phyloP scores from a whole-genome alignment of 2,888 invertebrate genomes.

The Netelia fuscicornis region DNA sequence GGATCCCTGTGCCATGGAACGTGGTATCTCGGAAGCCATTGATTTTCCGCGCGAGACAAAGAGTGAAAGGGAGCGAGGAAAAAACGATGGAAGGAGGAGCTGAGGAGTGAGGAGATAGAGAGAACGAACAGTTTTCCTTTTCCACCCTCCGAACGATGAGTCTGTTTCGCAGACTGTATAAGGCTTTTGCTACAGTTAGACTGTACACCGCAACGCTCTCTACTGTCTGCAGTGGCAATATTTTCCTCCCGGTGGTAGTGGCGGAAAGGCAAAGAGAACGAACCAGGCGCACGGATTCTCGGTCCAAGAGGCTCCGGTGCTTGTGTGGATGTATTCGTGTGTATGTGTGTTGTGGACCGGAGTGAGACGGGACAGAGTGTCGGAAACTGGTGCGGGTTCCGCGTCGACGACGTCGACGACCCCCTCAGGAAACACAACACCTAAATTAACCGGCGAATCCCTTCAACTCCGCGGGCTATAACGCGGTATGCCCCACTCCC shows the following conservation, averaged over 20 bases:
- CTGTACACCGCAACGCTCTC: constrained; percentile 51
- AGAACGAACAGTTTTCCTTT: constrained; percentile 15
- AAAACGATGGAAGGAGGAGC: not conserved
- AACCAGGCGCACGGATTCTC: constrained; percentile 50
- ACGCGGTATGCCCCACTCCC: constrained; percentile 51
- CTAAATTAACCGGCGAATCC: constrained; percentile 77
- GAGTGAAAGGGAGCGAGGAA: constrained; percentile 30
- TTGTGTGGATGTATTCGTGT: constrained; percentile 46
- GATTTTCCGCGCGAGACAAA: constrained; percentile 65
- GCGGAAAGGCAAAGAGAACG: constrained; percentile 50
- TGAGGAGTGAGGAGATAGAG: not conserved
- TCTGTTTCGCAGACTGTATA: constrained; percentile 41
- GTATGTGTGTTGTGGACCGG: constrained; percentile 42
- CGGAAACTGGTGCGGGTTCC: constrained; percentile 60
- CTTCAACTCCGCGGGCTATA: constrained; percentile 52
- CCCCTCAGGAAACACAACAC: constrained; percentile 78
- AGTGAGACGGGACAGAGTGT: constrained; percentile 57
- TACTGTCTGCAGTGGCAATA: constrained; percentile 62
- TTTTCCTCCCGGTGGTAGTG: constrained; percentile 63
- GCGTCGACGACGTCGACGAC: constrained; percentile 60
- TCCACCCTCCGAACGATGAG: constrained; percentile 37
- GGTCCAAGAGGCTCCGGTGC: constrained; percentile 59
- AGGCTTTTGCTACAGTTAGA: constrained; percentile 34
- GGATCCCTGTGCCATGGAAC: constrained; percentile 34
- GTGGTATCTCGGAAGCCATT: constrained; percentile 57